These are phyloP conservation scores for Reticulitermes lucifugus DNA, from an alignment of 2,888 invertebrate species.

Conservation along the genomic window DNA sequence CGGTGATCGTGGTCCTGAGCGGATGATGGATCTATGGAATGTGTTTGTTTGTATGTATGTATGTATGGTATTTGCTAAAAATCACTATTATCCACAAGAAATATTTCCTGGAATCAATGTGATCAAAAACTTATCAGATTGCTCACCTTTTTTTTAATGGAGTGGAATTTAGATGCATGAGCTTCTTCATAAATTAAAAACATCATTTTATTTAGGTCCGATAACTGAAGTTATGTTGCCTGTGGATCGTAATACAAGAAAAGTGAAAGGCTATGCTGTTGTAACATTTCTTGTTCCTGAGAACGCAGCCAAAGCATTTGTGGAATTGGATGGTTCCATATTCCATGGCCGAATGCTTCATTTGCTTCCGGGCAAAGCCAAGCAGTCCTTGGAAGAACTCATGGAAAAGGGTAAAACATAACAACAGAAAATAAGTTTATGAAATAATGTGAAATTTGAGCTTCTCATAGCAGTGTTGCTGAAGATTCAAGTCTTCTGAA, in stretches of 20 bases:
- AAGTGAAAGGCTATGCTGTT: constrained; percentile 91
- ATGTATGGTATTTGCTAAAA: no score
- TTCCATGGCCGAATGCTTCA: constrained; percentile 95
- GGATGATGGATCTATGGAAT: no score
- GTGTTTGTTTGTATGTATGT: no score
- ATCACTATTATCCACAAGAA: no score
- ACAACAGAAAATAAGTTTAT: neutral
- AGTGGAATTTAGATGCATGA: no score
- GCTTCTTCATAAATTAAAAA: neutral
- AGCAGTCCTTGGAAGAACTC: constrained; percentile 63
- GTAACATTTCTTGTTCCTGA: constrained; percentile 95
- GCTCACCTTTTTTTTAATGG: no score
- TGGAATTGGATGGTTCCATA: constrained; percentile 88
- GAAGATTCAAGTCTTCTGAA: no score
- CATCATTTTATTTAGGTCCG: constrained; percentile 71
- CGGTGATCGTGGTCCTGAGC: no score
- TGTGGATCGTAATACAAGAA: constrained; percentile 83
- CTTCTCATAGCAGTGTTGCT: no score
- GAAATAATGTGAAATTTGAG: neutral
- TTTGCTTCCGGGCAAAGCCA: constrained; percentile 86
- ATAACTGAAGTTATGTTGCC: constrained; percentile 90
- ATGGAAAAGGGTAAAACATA: constrained; percentile 58
- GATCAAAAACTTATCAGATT: no score
- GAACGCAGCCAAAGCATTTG: constrained; percentile 90
- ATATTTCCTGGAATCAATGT: no score